Conservation (phyloP, 2,797 vertebrate species). For the Cossypha polioptera region DNA sequence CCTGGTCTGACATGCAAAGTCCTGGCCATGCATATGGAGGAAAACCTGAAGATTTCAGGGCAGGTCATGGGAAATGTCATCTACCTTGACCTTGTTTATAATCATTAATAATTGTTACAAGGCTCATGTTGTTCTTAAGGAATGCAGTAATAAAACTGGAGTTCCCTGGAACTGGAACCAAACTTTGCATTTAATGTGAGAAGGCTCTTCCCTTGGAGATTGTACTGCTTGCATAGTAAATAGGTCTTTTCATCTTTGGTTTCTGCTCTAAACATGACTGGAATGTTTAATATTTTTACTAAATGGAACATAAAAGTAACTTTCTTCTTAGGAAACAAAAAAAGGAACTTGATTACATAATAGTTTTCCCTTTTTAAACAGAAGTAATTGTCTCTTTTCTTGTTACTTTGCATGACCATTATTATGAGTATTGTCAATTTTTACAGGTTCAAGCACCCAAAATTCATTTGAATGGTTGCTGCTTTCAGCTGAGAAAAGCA, state of each 20-base stretch:
- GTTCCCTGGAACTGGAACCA: neutral
- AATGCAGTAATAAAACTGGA: neutral
- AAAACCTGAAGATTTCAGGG: neutral
- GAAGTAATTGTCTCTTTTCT: neutral
- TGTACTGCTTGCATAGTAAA: neutral
- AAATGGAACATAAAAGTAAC: neutral
- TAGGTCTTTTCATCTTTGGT: neutral
- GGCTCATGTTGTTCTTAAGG: neutral
- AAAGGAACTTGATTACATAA: neutral
- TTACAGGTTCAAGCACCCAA: neutral
- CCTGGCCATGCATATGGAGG: neutral
- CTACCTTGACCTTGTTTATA: conserved; percentile 38
- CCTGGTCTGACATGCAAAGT: neutral
- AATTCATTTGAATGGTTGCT: neutral
- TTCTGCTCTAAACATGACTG: neutral
- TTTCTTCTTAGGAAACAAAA: neutral
- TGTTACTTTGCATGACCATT: neutral
- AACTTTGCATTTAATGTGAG: neutral
- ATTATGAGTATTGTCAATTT: neutral
- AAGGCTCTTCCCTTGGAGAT: neutral
- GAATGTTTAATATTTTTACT: neutral
- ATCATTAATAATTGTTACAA: conserved; percentile 29
- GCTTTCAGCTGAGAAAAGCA: neutral
- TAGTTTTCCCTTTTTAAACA: neutral
- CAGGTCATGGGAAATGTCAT: conserved; percentile 48